phyloP scores from a whole-genome alignment of 2,113 vertebrate genomes.

The Rafetus swinhoei region DNA sequence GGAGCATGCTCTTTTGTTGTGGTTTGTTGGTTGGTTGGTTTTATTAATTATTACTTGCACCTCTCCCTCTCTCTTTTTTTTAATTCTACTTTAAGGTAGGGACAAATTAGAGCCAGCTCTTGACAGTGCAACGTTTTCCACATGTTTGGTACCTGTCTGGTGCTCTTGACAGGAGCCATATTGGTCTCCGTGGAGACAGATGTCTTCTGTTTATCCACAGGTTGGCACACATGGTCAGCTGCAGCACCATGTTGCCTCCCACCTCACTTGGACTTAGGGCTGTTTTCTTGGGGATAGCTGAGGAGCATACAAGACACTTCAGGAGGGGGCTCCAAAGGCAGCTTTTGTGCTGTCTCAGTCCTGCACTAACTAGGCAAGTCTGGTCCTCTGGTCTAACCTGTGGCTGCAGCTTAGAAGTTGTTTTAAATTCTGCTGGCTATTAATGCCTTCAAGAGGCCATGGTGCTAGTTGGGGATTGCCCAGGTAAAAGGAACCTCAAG shows the following conservation, averaged over 20 bases:
- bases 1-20: neutral
- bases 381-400: neutral
- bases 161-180: neutral
- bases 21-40: neutral
- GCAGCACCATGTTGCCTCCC: neutral
- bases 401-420: neutral
- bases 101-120: neutral
- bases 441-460: neutral
- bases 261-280: neutral
- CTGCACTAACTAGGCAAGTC: neutral
- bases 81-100: neutral
- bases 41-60: neutral
- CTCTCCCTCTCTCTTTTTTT: neutral
- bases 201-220: neutral
- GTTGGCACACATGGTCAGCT: neutral
- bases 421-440: neutral
- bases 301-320: neutral
- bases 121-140: neutral
- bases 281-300: neutral
- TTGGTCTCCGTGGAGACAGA: neutral
- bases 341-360: neutral
- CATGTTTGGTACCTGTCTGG: neutral
- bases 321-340: neutral
- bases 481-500: neutral
- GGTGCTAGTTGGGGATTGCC: neutral